Percentiles rank a stretch among this genome's conserved stretches.
Conservation (phyloP, 2,888 invertebrate species). For the Pachliopta kotzebuea region DNA sequence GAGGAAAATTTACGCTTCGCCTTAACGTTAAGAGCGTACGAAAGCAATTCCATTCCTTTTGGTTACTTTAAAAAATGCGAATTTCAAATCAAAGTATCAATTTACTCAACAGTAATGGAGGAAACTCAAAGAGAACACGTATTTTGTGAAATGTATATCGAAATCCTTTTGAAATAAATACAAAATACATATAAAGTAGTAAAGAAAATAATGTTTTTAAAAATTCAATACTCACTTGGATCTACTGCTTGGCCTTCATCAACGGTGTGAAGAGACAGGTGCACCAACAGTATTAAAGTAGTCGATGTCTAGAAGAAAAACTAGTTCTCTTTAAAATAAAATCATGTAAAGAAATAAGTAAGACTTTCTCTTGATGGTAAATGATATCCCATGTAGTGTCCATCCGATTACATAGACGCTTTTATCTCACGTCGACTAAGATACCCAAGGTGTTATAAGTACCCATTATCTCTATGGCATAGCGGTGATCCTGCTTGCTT, state of each 20-base stretch:
- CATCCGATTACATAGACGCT: too few species aligned
- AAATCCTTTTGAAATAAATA: too few species aligned
- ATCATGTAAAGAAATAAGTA: too few species aligned
- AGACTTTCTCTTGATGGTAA: not conserved
- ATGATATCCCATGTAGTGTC: not conserved
- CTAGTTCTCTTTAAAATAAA: too few species aligned
- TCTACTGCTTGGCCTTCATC: conserved; percentile 73
- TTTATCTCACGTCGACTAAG: too few species aligned
- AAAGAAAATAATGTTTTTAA: not conserved
- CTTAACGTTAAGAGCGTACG: not conserved
- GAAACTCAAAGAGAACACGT: not conserved
- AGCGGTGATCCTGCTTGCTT: too few species aligned
- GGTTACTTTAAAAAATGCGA: conserved; percentile 1
- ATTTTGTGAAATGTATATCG: too few species aligned
- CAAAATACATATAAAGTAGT: not conserved
- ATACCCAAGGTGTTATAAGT: too few species aligned
- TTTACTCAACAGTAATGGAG: not conserved
- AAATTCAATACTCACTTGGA: conserved; percentile 60
- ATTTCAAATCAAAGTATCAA: conserved; percentile 4
- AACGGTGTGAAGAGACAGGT: conserved; percentile 73
- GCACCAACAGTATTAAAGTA: conserved; percentile 63
- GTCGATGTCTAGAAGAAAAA: conserved; percentile 66
- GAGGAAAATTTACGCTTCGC: not conserved
- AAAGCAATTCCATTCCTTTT: not conserved
- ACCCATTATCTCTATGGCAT: too few species aligned